These are phyloP conservation scores for Congeria kusceri DNA, from an alignment of 2,888 invertebrate species.

Conservation along the genomic window DNA sequence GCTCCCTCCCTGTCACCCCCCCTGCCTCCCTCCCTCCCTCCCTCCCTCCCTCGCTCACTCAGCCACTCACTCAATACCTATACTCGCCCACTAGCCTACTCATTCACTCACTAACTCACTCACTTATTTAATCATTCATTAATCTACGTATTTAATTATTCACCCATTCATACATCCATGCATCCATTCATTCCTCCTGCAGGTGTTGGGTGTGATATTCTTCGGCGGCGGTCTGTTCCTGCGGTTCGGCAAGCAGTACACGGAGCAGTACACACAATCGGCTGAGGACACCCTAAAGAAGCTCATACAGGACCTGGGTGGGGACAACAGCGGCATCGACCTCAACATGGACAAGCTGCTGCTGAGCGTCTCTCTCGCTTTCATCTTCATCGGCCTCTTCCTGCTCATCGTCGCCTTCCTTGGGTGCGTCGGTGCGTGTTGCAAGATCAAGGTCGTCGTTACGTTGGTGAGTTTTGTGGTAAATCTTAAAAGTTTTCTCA, in stretches of 20 bases:
- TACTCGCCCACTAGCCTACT: too few relatives aligned
- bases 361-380: not conserved
- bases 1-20: too few relatives aligned
- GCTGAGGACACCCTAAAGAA: not conserved
- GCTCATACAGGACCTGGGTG: not conserved
- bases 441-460: slow-evolving; percentile 16
- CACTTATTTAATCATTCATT: too few relatives aligned
- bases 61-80: too few relatives aligned
- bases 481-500: too few relatives aligned
- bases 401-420: slow-evolving; percentile 12
- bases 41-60: too few relatives aligned
- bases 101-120: too few relatives aligned
- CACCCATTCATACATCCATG: too few relatives aligned
- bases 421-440: slow-evolving; percentile 30
- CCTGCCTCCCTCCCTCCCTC: too few relatives aligned
- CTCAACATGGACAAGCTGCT: slow-evolving; percentile 16
- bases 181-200: not conserved
- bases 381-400: slow-evolving; percentile 19
- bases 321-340: not conserved
- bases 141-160: too few relatives aligned
- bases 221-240: not conserved
- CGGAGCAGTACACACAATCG: not conserved
- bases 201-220: not conserved
- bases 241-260: slow-evolving; percentile 7
- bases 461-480: slow-evolving; percentile 16